Evolutionary conservation across 1,140 invertebrate genomes (phyloP).

Genomic region (Drosophila ironensis): DNA sequence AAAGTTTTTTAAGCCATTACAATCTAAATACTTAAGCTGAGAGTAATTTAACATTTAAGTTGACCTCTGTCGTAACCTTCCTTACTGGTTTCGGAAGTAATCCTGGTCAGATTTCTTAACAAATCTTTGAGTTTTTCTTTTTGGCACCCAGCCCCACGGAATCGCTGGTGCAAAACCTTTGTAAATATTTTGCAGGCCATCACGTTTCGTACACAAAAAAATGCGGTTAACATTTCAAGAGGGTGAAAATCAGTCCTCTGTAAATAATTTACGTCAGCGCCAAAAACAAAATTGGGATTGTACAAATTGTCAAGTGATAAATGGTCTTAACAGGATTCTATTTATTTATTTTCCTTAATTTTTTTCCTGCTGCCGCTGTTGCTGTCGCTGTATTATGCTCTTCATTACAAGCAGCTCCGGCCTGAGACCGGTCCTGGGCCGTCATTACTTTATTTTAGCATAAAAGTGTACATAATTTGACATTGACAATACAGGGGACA

Average conservation of each 20-base stretch:
- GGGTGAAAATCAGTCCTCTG: conserved; percentile 78
- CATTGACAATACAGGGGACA: conserved; percentile 60
- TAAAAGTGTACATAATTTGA: conserved; percentile 78
- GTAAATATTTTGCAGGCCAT: conserved; percentile 37
- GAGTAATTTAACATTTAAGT: no score
- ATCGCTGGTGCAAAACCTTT: no score
- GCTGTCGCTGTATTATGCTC: conserved; percentile 31
- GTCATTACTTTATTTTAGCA: conserved; percentile 69
- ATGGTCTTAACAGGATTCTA: conserved; percentile 77
- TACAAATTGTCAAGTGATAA: conserved; percentile 75
- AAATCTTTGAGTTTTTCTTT: no score
- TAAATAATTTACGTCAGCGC: conserved; percentile 72
- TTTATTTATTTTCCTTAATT: conserved; percentile 44
- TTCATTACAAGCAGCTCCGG: no score
- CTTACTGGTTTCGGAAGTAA: no score
- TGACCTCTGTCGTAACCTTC: no score
- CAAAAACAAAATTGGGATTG: conserved; percentile 50
- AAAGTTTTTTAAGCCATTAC: no score
- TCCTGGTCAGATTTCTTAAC: not conserved
- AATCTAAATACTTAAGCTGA: no score
- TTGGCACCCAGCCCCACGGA: no score
- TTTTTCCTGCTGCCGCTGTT: no score
- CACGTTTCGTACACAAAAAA: conserved; percentile 41
- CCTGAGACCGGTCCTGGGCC: not conserved
- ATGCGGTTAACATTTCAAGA: conserved; percentile 66